Evolutionary conservation across 2,797 vertebrate species (phyloP).

Genomic region (Lemur catta): DNA sequence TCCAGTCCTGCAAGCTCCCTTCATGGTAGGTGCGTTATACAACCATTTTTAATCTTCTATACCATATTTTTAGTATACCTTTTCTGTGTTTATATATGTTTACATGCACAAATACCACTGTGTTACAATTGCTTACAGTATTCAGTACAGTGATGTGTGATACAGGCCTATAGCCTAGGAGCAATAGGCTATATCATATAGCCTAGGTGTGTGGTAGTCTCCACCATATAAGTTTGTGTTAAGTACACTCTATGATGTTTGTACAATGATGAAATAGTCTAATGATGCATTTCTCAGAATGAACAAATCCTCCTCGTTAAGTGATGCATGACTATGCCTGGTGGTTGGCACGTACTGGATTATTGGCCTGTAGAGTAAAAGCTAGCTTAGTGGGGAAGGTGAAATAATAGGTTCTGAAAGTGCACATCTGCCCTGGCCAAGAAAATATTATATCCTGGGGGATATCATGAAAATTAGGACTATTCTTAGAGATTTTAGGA

Average conservation of each 20-base stretch:
- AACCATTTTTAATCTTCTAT: background rate
- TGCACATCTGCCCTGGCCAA: background rate
- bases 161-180: background rate
- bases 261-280: background rate
- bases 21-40: background rate
- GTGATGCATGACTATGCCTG: background rate
- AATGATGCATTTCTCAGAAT: background rate
- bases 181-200: background rate
- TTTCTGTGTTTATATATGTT: background rate
- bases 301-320: background rate
- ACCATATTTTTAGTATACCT: background rate
- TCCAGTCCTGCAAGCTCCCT: background rate
- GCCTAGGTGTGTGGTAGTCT: background rate
- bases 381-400: background rate
- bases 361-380: background rate
- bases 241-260: background rate
- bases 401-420: background rate
- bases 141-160: background rate
- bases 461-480: background rate
- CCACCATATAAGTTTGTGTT: background rate
- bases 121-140: background rate
- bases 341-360: background rate
- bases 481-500: background rate
- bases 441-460: background rate
- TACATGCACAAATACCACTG: background rate